A percentile compares a stretch with the other conserved stretches of the same genome.
These are phyloP conservation scores for Oxytorus armatus DNA, from an alignment of 2,888 invertebrate genomes.

Conservation along the genomic window DNA sequence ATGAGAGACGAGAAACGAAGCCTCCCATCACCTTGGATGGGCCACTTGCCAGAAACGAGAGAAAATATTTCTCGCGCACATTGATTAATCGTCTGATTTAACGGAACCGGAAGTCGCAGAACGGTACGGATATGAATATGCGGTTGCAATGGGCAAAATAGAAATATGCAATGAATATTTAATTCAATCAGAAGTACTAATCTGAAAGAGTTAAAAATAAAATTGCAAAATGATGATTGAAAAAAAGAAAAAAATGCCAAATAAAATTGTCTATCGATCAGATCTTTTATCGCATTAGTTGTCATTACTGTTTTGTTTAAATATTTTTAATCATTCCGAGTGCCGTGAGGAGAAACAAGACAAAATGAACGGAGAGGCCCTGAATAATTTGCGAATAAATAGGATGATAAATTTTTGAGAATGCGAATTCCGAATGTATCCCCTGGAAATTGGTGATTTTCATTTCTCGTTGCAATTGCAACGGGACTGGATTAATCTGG, in stretches of 20 bases:
- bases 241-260: not conserved
- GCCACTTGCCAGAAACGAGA: constrained; percentile 55
- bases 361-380: not conserved
- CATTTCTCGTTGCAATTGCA: no score
- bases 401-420: constrained; percentile 8
- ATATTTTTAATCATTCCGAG: not conserved
- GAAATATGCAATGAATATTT: not conserved
- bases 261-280: no score
- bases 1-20: no score
- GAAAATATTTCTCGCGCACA: constrained; percentile 39
- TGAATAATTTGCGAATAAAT: constrained; percentile 24
- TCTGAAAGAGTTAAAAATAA: not conserved
- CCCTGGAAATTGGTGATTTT: constrained; percentile 27
- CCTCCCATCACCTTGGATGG: no score
- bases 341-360: not conserved
- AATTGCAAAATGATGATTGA: not conserved
- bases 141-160: not conserved
- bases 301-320: no score
- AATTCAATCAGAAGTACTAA: not conserved
- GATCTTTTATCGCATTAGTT: no score
- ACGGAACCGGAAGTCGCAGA: constrained; percentile 1
- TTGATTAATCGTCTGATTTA: constrained; percentile 43
- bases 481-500: no score
- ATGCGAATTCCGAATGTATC: not conserved
- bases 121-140: not conserved